Evolutionary conservation across 2,888 invertebrate genomes (phyloP).

Genomic region (Fabriciana adippe): DNA sequence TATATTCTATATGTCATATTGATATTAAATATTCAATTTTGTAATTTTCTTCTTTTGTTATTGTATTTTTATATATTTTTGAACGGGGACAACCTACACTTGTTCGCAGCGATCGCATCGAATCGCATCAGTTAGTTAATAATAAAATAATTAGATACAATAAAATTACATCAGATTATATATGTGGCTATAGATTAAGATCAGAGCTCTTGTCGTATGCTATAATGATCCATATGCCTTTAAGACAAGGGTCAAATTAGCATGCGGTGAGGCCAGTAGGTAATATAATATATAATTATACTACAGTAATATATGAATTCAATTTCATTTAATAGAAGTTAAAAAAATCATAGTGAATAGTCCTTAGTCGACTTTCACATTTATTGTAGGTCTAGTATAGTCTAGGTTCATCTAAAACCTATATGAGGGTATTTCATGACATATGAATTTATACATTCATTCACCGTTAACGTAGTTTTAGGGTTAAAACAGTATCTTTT

Average conservation of each 20-base stretch:
- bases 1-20: too few species aligned
- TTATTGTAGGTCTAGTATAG: slow-evolving; percentile 42
- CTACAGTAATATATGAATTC: slow-evolving; percentile 36
- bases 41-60: too few species aligned
- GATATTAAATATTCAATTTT: too few species aligned
- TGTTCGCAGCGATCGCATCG: slow-evolving; percentile 9
- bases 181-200: slow-evolving; percentile 27
- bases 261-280: slow-evolving; percentile 23
- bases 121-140: slow-evolving; percentile 19
- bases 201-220: slow-evolving; percentile 20
- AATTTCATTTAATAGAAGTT: slow-evolving; percentile 45
- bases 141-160: slow-evolving; percentile 9
- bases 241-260: slow-evolving; percentile 39
- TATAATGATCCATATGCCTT: slow-evolving; percentile 38
- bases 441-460: slow-evolving; percentile 26
- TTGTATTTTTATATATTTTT: too few species aligned
- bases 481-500: slow-evolving; percentile 25
- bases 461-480: slow-evolving; percentile 29
- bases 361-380: slow-evolving; percentile 42
- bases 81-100: too few species aligned
- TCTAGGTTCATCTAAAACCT: slow-evolving; percentile 40
- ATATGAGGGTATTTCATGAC: slow-evolving; percentile 18
- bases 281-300: slow-evolving; percentile 13
- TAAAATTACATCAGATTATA: slow-evolving; percentile 5
- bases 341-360: slow-evolving; percentile 42